A percentile compares a stretch with the other conserved stretches of the same genome.
These are phyloP conservation scores for Crotalus tigris DNA, from an alignment of 2,113 vertebrate genomes.

Conservation along the genomic window DNA sequence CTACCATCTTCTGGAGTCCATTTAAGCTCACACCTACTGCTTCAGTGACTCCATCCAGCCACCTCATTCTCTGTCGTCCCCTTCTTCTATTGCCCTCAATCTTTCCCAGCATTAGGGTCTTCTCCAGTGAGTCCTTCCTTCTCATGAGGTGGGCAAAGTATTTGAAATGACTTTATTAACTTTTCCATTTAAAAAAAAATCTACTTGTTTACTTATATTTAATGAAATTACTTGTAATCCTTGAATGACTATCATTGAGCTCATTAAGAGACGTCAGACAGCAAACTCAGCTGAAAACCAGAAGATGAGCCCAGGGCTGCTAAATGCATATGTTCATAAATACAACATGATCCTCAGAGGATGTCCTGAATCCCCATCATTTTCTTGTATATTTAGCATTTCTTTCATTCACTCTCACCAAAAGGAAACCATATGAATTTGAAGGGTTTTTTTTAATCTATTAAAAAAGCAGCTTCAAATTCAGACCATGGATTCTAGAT, in stretches of 20 bases:
- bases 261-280: background rate
- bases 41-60: too few species aligned
- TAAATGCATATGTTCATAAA: background rate
- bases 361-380: background rate
- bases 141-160: too few species aligned
- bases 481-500: background rate
- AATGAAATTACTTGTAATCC: too few species aligned
- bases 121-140: too few species aligned
- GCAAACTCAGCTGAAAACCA: slow-evolving; percentile 8
- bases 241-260: background rate
- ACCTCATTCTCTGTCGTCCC: too few species aligned
- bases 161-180: background rate
- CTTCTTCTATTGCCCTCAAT: too few species aligned
- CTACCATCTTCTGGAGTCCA: too few species aligned
- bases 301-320: background rate
- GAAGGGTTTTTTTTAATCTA: background rate
- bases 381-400: background rate
- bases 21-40: too few species aligned
- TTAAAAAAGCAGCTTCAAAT: background rate
- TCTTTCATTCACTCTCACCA: slow-evolving; percentile 17
- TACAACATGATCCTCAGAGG: background rate
- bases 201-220: background rate
- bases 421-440: background rate
- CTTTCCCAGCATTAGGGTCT: too few species aligned
- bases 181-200: background rate